A percentile compares a stretch with the other conserved stretches of the same genome.
phyloP scores from a whole-genome alignment of 1,140 invertebrate species.

The Nephotettix cincticeps region DNA sequence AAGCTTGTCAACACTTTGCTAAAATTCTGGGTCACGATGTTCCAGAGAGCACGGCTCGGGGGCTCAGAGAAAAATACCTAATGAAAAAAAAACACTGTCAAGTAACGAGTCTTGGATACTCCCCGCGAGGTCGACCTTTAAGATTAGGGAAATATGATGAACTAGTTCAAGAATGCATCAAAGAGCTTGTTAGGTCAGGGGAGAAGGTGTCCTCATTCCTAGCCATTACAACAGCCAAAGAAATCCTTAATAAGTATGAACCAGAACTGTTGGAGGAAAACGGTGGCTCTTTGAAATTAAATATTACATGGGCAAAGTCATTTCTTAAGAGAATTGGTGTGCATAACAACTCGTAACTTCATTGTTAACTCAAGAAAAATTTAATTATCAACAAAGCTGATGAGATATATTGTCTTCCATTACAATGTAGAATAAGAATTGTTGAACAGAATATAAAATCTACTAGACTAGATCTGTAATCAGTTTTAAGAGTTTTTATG shows the following conservation, averaged over 20 bases:
- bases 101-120: conserved; percentile 45
- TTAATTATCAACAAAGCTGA: no score
- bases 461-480: no score
- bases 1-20: conserved; percentile 45
- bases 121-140: conserved; percentile 46
- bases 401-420: no score
- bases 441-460: no score
- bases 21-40: conserved; percentile 44
- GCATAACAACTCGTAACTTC: conserved; percentile 34
- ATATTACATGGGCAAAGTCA: conserved; percentile 48
- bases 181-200: conserved; percentile 45
- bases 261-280: conserved; percentile 46
- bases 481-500: no score
- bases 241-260: conserved; percentile 47
- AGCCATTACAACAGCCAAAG: conserved; percentile 47
- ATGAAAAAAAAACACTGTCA: conserved; percentile 41
- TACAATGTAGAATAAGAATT: no score
- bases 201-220: conserved; percentile 47
- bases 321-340: conserved; percentile 43
- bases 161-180: conserved; percentile 47
- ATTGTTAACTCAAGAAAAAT: no score
- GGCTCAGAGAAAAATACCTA: conserved; percentile 46
- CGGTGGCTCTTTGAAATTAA: conserved; percentile 47
- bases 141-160: conserved; percentile 48
- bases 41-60: conserved; percentile 47